Base-by-base conservation (phyloP, 2,888 invertebrate genomes). In the Lasius platythorax region DNA sequence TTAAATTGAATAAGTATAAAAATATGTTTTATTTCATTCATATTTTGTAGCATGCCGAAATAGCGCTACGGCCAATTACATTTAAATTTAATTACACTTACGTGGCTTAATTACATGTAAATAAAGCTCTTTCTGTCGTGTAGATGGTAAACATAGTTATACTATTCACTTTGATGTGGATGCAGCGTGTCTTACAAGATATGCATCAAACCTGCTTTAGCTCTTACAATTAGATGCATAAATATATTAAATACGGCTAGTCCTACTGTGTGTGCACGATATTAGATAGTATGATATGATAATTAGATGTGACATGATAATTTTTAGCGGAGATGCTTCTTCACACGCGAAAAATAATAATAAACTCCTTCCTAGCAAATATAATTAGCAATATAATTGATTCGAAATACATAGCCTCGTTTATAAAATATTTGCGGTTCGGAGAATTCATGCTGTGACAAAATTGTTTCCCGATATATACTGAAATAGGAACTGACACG, bases 401-500 rank as follows among this genome's bases (percentile, higher is more conserved):
- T 68, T 15, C 43, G 15, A 46, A 46, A 61, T 46, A 18, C 18
- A 58, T 78, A 70, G 12, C 4, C 28, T 23, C 1, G n/a, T 70
- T 79, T 61, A 70, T 23, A 33, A 79, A 72, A 70, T 70, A 33
- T 70, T 6, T 61, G 23, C 30, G 23, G 18, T 5, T 58, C 33
- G 12, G 11, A 58, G 70, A 67, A 58, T 70, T 70, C 30, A 28
- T 43, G 6, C 30, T 58, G 33, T 58, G 58, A 78, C 15, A 1
- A 72, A 72, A 72, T 61, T 18, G 2, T 79, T 61, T 61, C 58
- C 15, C 23, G 33, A 72, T 79, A 58, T 50, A 50, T 11, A 33
- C 23, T 46, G 33, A 79, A 79, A 72, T 61, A 46, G 43, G 61
- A 61, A 70, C n/a, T 53, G 53, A 67, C 23, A 70, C n/a, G n/a